Evolutionary conservation across 2,888 invertebrate species (phyloP), one percentile per base, ranked within the genome.

Genomic region (Pemphredon lugubris): DNA sequence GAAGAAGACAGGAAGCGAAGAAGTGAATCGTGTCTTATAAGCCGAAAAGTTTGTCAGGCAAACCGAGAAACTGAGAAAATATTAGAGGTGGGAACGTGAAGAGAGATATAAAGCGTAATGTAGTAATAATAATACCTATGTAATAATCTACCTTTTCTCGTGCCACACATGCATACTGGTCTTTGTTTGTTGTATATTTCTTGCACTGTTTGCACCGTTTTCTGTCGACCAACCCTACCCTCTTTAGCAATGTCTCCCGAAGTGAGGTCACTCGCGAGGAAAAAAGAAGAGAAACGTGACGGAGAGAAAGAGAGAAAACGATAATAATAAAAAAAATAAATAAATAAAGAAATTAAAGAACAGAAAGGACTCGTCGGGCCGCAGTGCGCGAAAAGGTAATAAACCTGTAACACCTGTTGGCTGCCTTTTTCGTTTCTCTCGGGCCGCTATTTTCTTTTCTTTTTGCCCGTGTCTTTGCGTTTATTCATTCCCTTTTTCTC

Each of bases 121-220:
- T 74, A 77, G 59, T 78, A 74, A 69, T 72, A 68, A 73, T 79
- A n/a, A 75, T 77, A 78, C 70, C 75, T 80, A 76, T 44, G 69
- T 83, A 81, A n/a, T n/a, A n/a, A 81, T 84, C 83, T 84, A 85
- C 82, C 81, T 83, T 82, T 80, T 79, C 81, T 81, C 84, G 85
- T 84, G 85, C 84, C 83, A 83, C 82, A 78, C 85, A 83, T 84
- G 81, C 81, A 83, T 83, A 76, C 57, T 61, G 64, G 53, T 82
- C 65, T 64, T 63, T 71, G 66, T 73, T 63, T 47, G 71, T 71
- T 55, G 65, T 70, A 68, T 48, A 73, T 23, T 70, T 63, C 69
- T 53, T 37, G 51, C 34, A 55, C 57, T 39, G 51, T 70, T 61
- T 59, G 34, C 53, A 55, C 45, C 34, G 51, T 20, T 54, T 55